phyloP scores from a whole-genome alignment of 1,140 invertebrate genomes.

The Ostrea edulis region DNA sequence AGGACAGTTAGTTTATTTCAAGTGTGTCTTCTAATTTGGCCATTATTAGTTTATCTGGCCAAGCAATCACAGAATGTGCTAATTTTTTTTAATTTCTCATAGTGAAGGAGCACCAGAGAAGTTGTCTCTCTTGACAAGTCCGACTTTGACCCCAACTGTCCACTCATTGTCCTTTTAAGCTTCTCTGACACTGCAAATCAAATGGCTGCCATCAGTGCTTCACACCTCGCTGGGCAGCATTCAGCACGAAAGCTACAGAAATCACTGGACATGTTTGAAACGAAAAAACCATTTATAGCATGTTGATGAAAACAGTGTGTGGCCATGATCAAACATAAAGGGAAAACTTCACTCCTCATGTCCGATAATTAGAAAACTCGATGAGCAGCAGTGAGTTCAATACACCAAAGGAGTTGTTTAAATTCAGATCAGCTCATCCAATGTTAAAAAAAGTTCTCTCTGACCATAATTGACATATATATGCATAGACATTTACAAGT shows the following conservation, averaged over 20 bases:
- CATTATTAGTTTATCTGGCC: slow-evolving; percentile 34
- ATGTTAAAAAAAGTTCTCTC: background rate
- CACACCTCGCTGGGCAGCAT: background rate
- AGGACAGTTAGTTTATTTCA: slow-evolving; percentile 17
- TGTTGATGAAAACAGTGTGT: slow-evolving; percentile 34
- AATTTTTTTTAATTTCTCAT: slow-evolving; percentile 18
- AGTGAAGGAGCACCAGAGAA: background rate
- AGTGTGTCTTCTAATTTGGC: slow-evolving; percentile 16
- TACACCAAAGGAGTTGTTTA: background rate
- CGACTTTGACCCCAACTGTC: slow-evolving; percentile 11
- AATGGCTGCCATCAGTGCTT: background rate
- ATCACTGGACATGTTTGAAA: slow-evolving; percentile 27
- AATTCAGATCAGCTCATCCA: background rate
- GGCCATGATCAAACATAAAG: slow-evolving; percentile 14
- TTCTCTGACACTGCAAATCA: background rate
- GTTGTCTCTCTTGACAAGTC: slow-evolving; percentile 6
- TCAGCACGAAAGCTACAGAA: background rate
- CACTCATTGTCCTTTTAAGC: slow-evolving; percentile 33
- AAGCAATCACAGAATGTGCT: slow-evolving; percentile 21
- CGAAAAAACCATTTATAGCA: background rate
- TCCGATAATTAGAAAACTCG: slow-evolving; percentile 10
- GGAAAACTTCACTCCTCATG: slow-evolving; percentile 17
- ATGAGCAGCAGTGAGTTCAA: slow-evolving; percentile 3
- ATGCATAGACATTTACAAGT: no score
- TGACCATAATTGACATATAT: no score